Evolutionary conservation across 2,888 invertebrate genomes (phyloP).

Genomic region (Zaprionus bogoriensis): DNA sequence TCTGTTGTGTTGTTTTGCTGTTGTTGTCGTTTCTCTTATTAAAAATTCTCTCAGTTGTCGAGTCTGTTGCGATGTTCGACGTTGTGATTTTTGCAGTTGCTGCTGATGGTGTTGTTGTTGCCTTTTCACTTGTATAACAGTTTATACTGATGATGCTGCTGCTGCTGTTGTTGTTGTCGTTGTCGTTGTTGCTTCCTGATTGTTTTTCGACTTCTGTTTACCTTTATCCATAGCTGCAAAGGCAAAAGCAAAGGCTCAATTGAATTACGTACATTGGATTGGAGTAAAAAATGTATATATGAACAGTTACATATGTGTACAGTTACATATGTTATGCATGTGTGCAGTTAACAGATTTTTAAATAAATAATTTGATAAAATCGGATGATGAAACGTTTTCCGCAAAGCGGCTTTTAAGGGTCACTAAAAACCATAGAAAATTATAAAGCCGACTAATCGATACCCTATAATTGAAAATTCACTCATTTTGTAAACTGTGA

Average conservation of each 20-base stretch:
- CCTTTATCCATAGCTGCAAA: constrained; percentile 62
- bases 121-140: constrained; percentile 9
- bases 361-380: neutral
- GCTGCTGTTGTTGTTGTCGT: constrained; percentile 32
- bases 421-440: neutral
- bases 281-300: neutral
- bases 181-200: constrained; percentile 21
- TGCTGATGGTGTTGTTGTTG: constrained; percentile 1
- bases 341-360: neutral
- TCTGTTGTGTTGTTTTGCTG: constrained; percentile 14
- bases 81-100: constrained; percentile 13
- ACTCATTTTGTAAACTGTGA: no score
- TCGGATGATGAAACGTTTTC: neutral
- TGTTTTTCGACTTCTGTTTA: constrained; percentile 36
- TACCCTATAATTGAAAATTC: no score
- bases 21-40: constrained; percentile 28
- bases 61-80: constrained; percentile 28
- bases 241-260: neutral
- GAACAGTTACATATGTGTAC: neutral
- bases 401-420: neutral
- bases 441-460: no score
- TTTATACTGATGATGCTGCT: constrained; percentile 32
- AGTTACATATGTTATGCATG: neutral
- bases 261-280: neutral
- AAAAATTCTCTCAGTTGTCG: constrained; percentile 26